Percentiles rank a stretch among this genome's conserved stretches.
phyloP scores from a whole-genome alignment of 2,797 vertebrate genomes.

The Clarias laeviceps region DNA sequence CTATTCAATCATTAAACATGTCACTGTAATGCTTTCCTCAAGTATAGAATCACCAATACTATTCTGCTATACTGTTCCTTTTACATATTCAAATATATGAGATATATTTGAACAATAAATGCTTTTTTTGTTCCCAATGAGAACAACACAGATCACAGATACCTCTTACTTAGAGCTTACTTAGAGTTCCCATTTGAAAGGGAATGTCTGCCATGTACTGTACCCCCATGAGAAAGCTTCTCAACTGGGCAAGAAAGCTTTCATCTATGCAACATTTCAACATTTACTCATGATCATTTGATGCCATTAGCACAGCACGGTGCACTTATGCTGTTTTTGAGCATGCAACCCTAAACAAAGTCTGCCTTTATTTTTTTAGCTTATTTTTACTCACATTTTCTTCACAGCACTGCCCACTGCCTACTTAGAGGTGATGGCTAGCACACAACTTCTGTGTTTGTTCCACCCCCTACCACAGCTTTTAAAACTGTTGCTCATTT shows the following conservation, averaged over 20 bases:
- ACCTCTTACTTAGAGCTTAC: not conserved
- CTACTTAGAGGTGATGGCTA: not conserved
- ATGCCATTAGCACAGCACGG: not conserved
- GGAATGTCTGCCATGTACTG: not conserved
- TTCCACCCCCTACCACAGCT: not conserved
- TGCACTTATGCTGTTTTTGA: no score
- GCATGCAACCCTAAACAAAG: not conserved
- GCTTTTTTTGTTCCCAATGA: not conserved
- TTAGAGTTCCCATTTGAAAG: not conserved
- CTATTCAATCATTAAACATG: not conserved
- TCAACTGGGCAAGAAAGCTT: not conserved
- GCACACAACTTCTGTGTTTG: not conserved
- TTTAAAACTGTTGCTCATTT: not conserved
- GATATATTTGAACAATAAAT: not conserved
- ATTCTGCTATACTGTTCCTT: not conserved
- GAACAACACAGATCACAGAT: not conserved
- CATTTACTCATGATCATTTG: not conserved
- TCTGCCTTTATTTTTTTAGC: not conserved
- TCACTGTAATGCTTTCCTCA: not conserved
- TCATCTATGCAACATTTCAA: not conserved
- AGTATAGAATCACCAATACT: not conserved
- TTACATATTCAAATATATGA: not conserved
- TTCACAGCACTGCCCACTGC: not conserved
- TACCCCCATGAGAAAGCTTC: not conserved
- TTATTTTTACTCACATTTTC: not conserved